These are phyloP conservation scores for Ivindomyrus marchei DNA, from an alignment of 2,113 vertebrate genomes.

Conservation along the genomic window DNA sequence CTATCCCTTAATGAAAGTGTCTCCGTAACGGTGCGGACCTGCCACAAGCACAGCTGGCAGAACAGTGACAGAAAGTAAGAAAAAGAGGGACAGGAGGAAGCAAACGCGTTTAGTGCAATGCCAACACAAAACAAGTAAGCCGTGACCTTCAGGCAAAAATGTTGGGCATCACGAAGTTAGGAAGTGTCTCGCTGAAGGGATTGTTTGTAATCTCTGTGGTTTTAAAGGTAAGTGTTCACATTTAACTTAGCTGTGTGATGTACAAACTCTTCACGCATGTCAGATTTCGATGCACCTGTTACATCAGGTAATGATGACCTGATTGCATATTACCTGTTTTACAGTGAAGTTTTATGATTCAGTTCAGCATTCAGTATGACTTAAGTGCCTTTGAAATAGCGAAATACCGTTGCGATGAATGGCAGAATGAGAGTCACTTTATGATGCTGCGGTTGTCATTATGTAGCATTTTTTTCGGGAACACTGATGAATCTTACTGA, in stretches of 20 bases:
- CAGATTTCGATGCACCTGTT: constrained; percentile 5
- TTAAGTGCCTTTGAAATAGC: not conserved
- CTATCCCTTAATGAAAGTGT: not conserved
- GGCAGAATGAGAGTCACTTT: not conserved
- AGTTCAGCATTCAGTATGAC: not conserved
- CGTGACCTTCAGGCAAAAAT: not conserved
- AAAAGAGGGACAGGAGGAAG: not conserved
- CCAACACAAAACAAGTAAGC: not conserved
- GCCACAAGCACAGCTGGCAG: not conserved
- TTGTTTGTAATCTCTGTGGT: not conserved
- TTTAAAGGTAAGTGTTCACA: constrained; percentile 3
- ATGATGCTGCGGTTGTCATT: not conserved
- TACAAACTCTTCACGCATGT: not conserved
- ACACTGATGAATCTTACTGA: not conserved
- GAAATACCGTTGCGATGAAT: not conserved
- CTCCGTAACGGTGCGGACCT: not conserved
- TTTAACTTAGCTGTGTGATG: not conserved
- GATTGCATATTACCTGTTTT: not conserved
- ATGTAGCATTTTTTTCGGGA: not conserved
- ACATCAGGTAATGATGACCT: not conserved
- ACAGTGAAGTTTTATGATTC: not conserved
- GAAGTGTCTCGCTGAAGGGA: not conserved
- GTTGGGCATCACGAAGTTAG: not conserved
- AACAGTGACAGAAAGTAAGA: too few relatives aligned
- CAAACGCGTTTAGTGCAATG: not conserved